Evolutionary conservation across 2,888 invertebrate species (phyloP).

Genomic region (Pelosia muscerda): DNA sequence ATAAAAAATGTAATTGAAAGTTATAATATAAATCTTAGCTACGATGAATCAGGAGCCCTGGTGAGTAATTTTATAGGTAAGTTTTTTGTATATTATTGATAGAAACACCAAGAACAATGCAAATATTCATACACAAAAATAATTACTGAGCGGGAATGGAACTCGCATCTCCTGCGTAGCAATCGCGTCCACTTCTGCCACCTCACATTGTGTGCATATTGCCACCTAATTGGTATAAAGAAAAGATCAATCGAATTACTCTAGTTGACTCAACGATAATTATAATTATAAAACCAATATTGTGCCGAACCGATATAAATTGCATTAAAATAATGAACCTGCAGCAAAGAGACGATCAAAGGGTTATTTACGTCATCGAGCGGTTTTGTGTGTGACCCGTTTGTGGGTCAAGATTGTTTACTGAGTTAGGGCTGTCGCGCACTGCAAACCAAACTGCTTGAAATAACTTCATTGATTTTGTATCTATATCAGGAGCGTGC

Average conservation of each 20-base stretch:
- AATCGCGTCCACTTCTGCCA: no score
- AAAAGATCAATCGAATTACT: constrained; percentile 3
- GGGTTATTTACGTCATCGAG: constrained; percentile 43
- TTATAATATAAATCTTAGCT: no score
- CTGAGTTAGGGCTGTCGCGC: constrained; percentile 33
- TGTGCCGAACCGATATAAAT: constrained; percentile 25
- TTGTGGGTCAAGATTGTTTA: constrained; percentile 52
- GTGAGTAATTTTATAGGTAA: no score
- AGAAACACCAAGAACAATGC: no score
- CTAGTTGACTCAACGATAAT: constrained; percentile 15
- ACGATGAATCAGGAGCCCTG: no score
- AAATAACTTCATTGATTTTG: not conserved
- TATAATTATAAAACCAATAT: constrained; percentile 38
- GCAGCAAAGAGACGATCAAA: constrained; percentile 47
- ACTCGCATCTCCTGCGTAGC: no score
- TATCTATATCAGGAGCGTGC: not conserved
- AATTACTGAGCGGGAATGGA: no score
- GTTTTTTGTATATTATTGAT: no score
- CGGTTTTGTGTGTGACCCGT: constrained; percentile 38
- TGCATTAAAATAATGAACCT: constrained; percentile 42
- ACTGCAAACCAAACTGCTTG: not conserved
- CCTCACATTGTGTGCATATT: no score
- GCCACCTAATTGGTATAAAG: no score
- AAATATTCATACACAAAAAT: no score
- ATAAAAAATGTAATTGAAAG: no score